Percentiles rank a stretch among this genome's conserved stretches.
These are phyloP conservation scores for Ephestia elutella DNA, from an alignment of 1,140 invertebrate species.

Conservation along the genomic window DNA sequence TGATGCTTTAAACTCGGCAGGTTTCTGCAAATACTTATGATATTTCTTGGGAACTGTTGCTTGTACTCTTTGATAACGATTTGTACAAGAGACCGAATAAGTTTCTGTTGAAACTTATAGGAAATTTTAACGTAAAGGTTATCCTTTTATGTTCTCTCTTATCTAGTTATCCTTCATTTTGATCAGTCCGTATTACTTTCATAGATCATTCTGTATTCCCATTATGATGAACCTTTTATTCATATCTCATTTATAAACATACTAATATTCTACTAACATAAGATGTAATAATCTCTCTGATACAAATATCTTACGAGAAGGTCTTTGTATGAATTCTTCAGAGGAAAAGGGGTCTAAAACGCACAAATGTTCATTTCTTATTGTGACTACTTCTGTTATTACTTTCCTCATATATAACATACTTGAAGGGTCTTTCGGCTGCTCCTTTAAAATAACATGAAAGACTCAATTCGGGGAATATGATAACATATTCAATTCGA, in stretches of 20 bases:
- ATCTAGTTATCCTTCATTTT: too few relatives aligned
- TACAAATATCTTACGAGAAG: conserved; percentile 16
- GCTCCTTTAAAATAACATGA: conserved; percentile 44
- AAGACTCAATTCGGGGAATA: conserved; percentile 43
- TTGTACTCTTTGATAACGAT: not conserved
- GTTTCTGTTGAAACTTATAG: too few relatives aligned
- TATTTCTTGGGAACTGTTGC: conserved; percentile 8
- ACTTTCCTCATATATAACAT: conserved; percentile 22
- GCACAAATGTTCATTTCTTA: conserved; percentile 34
- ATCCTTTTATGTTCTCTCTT: too few relatives aligned
- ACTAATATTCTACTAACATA: too few relatives aligned
- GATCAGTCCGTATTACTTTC: too few relatives aligned
- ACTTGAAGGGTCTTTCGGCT: conserved; percentile 17
- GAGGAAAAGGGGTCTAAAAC: conserved; percentile 6
- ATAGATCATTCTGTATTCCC: too few relatives aligned
- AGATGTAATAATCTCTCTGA: too few relatives aligned
- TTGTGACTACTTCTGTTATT: conserved; percentile 39
- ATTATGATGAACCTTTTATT: too few relatives aligned
- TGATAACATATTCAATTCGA: conserved; percentile 32
- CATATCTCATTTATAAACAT: too few relatives aligned
- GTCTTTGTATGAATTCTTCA: conserved; percentile 21
- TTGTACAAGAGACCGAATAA: too few relatives aligned
- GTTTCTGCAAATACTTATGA: not conserved
- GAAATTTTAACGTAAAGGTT: too few relatives aligned
- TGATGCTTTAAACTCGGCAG: not conserved